Evolutionary conservation across 2,113 vertebrate species (phyloP).

Genomic region (Pardalotus punctatus): DNA sequence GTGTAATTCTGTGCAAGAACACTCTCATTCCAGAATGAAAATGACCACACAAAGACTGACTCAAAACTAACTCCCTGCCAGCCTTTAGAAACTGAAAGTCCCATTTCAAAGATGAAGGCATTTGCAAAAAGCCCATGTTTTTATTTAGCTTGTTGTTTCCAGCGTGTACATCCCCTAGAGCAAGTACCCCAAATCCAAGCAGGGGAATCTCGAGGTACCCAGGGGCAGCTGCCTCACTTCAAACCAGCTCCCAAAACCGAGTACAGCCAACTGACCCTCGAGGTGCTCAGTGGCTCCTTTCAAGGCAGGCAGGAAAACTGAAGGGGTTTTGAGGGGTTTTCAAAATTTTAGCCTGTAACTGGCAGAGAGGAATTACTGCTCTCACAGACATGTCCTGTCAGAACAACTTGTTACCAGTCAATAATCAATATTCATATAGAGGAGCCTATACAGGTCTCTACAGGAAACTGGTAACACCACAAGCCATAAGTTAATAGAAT

Average conservation of each 20-base stretch:
- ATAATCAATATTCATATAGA: background rate
- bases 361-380: background rate
- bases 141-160: background rate
- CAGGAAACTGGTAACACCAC: background rate
- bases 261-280: background rate
- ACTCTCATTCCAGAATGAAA: conserved; percentile 21
- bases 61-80: conserved; percentile 12
- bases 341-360: background rate
- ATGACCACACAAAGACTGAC: conserved; percentile 60
- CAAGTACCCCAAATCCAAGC: background rate
- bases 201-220: background rate
- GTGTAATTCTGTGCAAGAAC: conserved; percentile 28
- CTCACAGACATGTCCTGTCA: background rate
- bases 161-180: background rate
- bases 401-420: background rate
- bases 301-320: background rate
- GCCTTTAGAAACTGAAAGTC: conserved; percentile 49
- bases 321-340: background rate
- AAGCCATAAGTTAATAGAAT: background rate
- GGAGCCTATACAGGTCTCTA: accelerated
- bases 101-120: background rate
- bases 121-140: background rate
- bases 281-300: background rate
- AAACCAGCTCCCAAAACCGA: background rate
- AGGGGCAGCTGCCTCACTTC: background rate